These are phyloP conservation scores for Myripristis murdjan DNA, from an alignment of 2,797 vertebrate species.

Conservation along the genomic window DNA sequence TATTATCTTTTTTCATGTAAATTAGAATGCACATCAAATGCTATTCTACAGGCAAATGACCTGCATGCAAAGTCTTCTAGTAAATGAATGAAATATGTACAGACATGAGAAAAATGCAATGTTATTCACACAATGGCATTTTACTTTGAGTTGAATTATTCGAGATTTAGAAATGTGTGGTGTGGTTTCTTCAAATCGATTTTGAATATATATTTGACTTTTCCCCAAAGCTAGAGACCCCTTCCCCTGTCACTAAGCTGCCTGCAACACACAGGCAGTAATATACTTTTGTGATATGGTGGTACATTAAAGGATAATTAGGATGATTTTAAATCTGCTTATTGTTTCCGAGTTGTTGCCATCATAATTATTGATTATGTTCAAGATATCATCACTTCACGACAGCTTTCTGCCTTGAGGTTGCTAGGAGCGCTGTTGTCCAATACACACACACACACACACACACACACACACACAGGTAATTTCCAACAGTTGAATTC, in stretches of 20 bases:
- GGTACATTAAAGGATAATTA: constrained; percentile 29
- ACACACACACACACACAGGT: too few species aligned
- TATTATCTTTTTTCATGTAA: constrained; percentile 35
- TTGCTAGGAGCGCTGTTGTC: too few species aligned
- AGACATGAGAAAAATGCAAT: constrained; percentile 47
- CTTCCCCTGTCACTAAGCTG: constrained; percentile 12
- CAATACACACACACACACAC: too few species aligned
- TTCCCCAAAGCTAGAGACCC: neutral
- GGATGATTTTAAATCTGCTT: too few species aligned
- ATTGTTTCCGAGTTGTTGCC: too few species aligned
- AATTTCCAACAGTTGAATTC: too few species aligned
- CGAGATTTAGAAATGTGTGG: neutral
- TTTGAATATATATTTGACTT: constrained; percentile 17
- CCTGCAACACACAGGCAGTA: constrained; percentile 23
- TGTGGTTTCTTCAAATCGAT: constrained; percentile 27
- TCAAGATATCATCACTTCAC: too few species aligned
- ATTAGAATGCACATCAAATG: constrained; percentile 63
- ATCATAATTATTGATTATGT: too few species aligned
- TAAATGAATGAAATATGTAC: constrained; percentile 53
- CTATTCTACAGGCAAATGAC: constrained; percentile 71
- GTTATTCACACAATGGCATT: constrained; percentile 47
- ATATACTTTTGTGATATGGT: constrained; percentile 33
- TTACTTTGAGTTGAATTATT: constrained; percentile 10
- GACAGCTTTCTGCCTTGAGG: too few species aligned
- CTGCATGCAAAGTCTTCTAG: constrained; percentile 75